A percentile compares a stretch with the other conserved stretches of the same genome.
phyloP scores from a whole-genome alignment of 1,140 invertebrate genomes.

The Euura saliciscinereae region DNA sequence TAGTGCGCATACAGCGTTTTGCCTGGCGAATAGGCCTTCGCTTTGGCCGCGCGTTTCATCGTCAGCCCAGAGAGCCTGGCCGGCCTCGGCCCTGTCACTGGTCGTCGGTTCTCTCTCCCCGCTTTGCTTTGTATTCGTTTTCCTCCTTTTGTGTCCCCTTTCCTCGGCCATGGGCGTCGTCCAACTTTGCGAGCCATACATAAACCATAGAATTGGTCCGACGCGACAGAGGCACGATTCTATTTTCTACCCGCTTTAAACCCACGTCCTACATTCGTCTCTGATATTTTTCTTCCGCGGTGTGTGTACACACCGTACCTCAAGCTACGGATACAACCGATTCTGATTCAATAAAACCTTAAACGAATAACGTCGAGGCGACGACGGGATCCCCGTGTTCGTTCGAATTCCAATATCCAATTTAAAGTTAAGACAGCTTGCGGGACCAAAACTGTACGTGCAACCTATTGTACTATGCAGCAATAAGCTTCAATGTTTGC shows the following conservation, averaged over 20 bases:
- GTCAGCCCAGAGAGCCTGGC: not conserved
- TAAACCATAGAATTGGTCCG: not conserved
- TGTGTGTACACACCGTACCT: not conserved
- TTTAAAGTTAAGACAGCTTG: not conserved
- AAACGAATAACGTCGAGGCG: not conserved
- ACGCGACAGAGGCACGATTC: not conserved
- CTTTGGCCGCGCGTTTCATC: not conserved
- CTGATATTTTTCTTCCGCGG: not conserved
- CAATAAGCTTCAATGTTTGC: too few species aligned
- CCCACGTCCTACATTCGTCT: not conserved
- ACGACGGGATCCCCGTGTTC: not conserved
- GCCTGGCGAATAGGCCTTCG: too few species aligned
- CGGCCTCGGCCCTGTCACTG: not conserved
- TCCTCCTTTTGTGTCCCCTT: conserved; percentile 6
- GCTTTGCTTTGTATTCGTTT: not conserved
- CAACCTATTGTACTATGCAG: not conserved
- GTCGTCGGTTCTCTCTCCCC: not conserved
- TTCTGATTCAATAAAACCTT: not conserved
- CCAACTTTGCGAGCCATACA: not conserved
- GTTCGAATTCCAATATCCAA: not conserved
- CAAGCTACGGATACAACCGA: too few species aligned
- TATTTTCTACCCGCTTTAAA: not conserved
- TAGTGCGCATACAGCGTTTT: conserved; percentile 3
- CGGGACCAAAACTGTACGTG: not conserved
- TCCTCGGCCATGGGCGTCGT: not conserved